A percentile compares a stretch with the other conserved stretches of the same genome.
Evolutionary conservation across 2,113 vertebrate species (phyloP).

Genomic region (Chlamydotis undulata): DNA sequence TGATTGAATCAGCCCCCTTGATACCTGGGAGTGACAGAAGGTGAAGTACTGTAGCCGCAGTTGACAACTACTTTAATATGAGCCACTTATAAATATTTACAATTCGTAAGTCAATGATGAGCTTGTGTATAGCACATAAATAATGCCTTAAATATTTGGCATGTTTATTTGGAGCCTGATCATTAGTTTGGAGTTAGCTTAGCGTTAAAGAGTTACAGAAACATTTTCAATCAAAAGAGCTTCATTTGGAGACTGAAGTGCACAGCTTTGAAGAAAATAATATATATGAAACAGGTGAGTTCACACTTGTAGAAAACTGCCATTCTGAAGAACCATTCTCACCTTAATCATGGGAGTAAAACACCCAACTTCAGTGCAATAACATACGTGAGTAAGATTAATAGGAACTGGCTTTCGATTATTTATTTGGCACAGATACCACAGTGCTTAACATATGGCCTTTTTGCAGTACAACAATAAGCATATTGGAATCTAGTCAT

Average conservation of each 20-base stretch:
- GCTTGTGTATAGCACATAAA: slow-evolving; percentile 56
- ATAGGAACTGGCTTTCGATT: background rate
- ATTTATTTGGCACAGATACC: slow-evolving; percentile 32
- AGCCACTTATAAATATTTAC: slow-evolving; percentile 82
- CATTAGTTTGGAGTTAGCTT: slow-evolving; percentile 21
- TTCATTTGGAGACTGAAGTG: background rate
- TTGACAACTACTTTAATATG: slow-evolving; percentile 78
- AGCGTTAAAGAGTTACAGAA: slow-evolving; percentile 47
- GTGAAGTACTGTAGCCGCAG: slow-evolving; percentile 70
- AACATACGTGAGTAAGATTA: background rate
- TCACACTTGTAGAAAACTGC: slow-evolving; percentile 14
- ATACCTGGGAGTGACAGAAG: slow-evolving; percentile 74
- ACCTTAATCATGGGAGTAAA: background rate
- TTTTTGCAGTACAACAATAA: background rate
- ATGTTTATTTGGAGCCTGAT: slow-evolving; percentile 60
- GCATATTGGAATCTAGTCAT: background rate
- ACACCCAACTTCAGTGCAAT: background rate
- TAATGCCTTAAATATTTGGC: slow-evolving; percentile 50
- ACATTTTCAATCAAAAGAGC: slow-evolving; percentile 32
- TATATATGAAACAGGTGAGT: background rate
- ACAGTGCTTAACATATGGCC: background rate
- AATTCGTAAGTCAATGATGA: slow-evolving; percentile 71
- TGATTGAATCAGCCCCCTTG: slow-evolving; percentile 75
- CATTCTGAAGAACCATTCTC: background rate
- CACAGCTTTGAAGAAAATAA: slow-evolving; percentile 20